These are phyloP conservation scores for Muschampia staudingeri DNA, from an alignment of 2,888 invertebrate species.

Conservation along the genomic window DNA sequence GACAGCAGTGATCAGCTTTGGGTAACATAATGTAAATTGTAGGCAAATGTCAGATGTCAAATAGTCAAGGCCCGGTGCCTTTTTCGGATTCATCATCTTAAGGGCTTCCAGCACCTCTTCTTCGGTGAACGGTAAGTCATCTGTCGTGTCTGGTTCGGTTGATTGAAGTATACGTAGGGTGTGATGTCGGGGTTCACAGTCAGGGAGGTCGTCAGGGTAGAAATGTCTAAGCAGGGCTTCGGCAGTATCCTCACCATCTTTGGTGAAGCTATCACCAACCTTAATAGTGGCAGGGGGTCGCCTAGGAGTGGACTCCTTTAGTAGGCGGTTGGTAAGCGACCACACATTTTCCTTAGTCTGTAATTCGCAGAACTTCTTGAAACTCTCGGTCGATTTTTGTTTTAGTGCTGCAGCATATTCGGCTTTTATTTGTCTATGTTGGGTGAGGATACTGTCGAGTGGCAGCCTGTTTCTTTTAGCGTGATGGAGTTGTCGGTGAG, in stretches of 20 bases:
- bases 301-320: constrained; percentile 38
- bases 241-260: constrained; percentile 36
- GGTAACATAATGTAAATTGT: not conserved
- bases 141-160: not conserved
- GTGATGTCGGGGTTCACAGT: constrained; percentile 32
- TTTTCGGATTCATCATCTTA: not conserved
- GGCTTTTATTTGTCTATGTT: not conserved
- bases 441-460: not conserved
- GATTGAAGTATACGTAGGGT: not conserved
- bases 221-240: constrained; percentile 52
- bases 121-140: constrained; percentile 41
- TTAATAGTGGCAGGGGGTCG: constrained; percentile 44
- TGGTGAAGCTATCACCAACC: constrained; percentile 40
- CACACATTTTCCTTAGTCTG: constrained; percentile 62
- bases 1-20: not conserved
- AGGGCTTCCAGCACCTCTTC: not conserved
- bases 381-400: constrained; percentile 37
- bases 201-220: constrained; percentile 54
- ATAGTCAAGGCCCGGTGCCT: constrained; percentile 62
- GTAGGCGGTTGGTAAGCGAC: constrained; percentile 56
- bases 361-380: constrained; percentile 49
- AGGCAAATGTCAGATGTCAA: constrained; percentile 50
- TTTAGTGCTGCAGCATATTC: not conserved
- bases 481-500: not conserved
- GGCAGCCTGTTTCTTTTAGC: not conserved